phyloP scores from a whole-genome alignment of 1,140 invertebrate genomes.

The Carcinoscorpius rotundicauda region DNA sequence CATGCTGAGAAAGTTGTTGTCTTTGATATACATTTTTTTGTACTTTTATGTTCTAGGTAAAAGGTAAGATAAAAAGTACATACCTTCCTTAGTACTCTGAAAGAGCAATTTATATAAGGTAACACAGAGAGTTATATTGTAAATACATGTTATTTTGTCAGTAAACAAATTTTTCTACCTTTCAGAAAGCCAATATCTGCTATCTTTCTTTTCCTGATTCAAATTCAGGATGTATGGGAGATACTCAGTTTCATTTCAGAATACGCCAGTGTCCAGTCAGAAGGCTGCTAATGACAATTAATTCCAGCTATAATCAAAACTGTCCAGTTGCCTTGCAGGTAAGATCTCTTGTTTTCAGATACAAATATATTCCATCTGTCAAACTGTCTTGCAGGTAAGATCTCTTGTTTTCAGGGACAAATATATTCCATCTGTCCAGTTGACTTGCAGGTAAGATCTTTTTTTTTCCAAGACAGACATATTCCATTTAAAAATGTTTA shows the following conservation, averaged over 20 bases:
- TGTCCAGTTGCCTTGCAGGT: slow-evolving; percentile 35
- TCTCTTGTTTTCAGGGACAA: neutral
- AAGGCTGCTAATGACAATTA: slow-evolving; percentile 9
- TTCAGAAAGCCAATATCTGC: slow-evolving; percentile 81
- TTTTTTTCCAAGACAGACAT: neutral
- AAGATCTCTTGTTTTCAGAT: slow-evolving; percentile 11
- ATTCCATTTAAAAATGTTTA: slow-evolving; percentile 39
- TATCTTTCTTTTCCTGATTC: slow-evolving; percentile 98
- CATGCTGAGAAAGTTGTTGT: too few species aligned
- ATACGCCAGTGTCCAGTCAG: slow-evolving; percentile 41
- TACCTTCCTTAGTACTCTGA: slow-evolving; percentile 10
- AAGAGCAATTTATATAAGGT: too few species aligned
- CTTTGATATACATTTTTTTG: slow-evolving; percentile 15
- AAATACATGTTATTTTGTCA: too few species aligned
- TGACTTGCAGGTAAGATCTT: neutral
- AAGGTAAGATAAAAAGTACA: slow-evolving; percentile 1
- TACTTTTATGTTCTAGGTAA: slow-evolving; percentile 1
- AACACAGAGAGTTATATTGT: too few species aligned
- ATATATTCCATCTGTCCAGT: slow-evolving; percentile 39
- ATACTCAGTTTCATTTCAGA: slow-evolving; percentile 92
- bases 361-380: neutral
- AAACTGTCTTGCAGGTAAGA: neutral
- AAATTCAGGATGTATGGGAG: slow-evolving; percentile 90
- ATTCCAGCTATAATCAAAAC: slow-evolving; percentile 29
- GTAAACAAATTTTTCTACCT: neutral